Conservation (phyloP, 2,113 vertebrate species). For the Isichthys henryi region DNA sequence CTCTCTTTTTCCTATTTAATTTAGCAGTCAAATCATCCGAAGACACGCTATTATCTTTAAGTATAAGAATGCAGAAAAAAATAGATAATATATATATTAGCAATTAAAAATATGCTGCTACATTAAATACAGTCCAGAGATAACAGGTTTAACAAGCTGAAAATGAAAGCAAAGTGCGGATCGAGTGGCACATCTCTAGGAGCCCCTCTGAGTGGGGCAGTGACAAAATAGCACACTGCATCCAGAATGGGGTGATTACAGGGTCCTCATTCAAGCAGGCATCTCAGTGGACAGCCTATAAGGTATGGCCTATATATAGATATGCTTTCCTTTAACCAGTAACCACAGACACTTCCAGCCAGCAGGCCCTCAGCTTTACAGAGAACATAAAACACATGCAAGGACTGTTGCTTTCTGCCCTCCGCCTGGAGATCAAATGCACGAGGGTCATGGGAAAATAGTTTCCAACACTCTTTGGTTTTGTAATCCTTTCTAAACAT, state of each 20-base stretch:
- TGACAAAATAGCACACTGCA: background rate
- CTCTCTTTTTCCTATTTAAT: background rate
- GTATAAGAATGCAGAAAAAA: background rate
- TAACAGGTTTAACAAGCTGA: background rate
- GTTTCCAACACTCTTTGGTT: constrained; percentile 41
- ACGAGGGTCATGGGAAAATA: constrained; percentile 40
- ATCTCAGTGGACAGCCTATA: background rate
- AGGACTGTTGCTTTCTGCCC: background rate
- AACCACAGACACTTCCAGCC: background rate
- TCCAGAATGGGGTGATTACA: background rate
- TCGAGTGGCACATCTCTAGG: background rate
- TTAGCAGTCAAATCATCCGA: background rate
- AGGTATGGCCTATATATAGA: background rate
- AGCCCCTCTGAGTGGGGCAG: background rate
- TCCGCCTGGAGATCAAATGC: constrained; percentile 13
- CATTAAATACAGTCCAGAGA: background rate
- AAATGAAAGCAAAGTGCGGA: background rate
- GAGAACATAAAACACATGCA: background rate
- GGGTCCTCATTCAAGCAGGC: background rate
- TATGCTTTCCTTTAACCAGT: background rate
- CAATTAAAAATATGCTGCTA: background rate
- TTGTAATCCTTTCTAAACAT: constrained; percentile 50
- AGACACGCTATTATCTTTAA: background rate
- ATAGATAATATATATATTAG: background rate
- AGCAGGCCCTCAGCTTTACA: background rate